phyloP scores from a whole-genome alignment of 2,888 invertebrate species.

The Troides helena region DNA sequence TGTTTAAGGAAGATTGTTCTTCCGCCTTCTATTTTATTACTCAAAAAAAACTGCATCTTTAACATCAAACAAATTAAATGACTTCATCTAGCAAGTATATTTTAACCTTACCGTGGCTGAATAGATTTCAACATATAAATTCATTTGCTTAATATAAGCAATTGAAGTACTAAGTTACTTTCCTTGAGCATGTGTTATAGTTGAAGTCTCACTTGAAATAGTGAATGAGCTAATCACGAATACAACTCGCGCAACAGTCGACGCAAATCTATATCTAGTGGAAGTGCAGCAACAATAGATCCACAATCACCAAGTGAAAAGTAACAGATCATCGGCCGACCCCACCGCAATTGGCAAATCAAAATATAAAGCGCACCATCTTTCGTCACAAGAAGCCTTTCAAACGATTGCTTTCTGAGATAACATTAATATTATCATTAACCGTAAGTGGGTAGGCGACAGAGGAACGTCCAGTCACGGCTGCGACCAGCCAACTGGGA shows the following conservation, averaged over 20 bases:
- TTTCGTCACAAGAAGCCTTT: constrained; percentile 44
- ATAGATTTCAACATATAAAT: too few species aligned
- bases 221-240: constrained; percentile 7
- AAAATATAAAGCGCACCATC: constrained; percentile 38
- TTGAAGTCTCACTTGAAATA: neutral
- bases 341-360: constrained; percentile 42
- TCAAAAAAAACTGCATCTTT: neutral
- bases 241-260: neutral
- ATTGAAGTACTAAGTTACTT: too few species aligned
- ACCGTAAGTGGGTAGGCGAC: constrained; percentile 74
- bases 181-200: too few species aligned
- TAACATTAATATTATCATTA: constrained; percentile 78
- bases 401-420: constrained; percentile 65
- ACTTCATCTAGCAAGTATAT: too few species aligned
- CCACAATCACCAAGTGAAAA: constrained; percentile 14
- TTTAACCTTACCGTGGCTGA: too few species aligned
- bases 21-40: constrained; percentile 13
- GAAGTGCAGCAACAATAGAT: neutral
- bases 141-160: too few species aligned
- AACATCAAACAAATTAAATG: neutral
- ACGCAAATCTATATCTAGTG: neutral
- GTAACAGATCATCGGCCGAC: constrained; percentile 13
- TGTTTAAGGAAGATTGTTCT: constrained; percentile 27
- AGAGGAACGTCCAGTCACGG: constrained; percentile 68
- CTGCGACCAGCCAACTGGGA: constrained; percentile 47